Base-by-base conservation (phyloP, 2,888 invertebrate genomes). In the Tethea ocularis region DNA sequence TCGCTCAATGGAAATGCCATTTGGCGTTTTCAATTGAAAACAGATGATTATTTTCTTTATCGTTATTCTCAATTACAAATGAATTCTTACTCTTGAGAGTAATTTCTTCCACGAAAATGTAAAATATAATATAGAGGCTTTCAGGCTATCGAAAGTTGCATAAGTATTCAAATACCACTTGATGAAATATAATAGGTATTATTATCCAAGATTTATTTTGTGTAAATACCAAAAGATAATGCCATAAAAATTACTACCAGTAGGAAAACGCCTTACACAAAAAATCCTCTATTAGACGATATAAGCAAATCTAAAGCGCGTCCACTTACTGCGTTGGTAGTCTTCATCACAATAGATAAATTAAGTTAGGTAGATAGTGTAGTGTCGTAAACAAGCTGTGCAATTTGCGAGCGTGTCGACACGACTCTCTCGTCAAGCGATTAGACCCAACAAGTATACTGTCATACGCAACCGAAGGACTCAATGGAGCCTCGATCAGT, bases 1-100 rank as follows among this genome's bases (percentile, higher is more conserved):
- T 80, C 80, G 72, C 78, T 81, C 80, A 81, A 84, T 85, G 75
- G 82, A 82, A 86, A 84, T 77, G 79, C 82, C 83, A 86, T 86
- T 87, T 83, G 78, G 77, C 77, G 72, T 33, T 79, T 80, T 75
- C 78, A 69, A 77, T 81, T 78, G 69, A 75, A 78, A 78, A 62
- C 75, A 76, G 66, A 54, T 54, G 33, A 59, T 11, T 60, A 55
- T 55, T 46, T n/a, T 46, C 38, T 23, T 22, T 23, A 38, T 22
- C 55, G n/a, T 22, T 20, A 26, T 38, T 22, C 38, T 23, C 24
- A 23, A 23, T 38, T 15, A 41, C 29, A 26, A 41, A 46, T 46
- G 46, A 20, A 46, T 46, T 46, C 20, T 20, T 20, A n/a, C 46
- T 17, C 20, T 46, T 46, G 17, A 20, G 46, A 20, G 20, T 2